Base-by-base conservation (phyloP, 1,140 invertebrate genomes). In the Mercenaria mercenaria region DNA sequence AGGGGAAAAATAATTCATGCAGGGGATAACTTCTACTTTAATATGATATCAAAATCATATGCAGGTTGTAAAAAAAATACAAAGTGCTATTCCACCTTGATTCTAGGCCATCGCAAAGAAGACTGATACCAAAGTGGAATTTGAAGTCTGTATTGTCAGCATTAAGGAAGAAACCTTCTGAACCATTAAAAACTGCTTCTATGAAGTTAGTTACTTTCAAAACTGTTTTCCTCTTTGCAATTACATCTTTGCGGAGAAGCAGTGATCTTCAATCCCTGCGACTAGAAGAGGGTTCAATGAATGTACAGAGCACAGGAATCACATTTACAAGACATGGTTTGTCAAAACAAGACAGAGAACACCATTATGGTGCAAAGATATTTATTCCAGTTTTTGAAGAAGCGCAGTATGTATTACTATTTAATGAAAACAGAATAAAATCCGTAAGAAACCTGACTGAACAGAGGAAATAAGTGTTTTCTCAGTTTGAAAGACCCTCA, bases 61-160 rank as follows among this genome's bases (percentile, higher is more conserved):
- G n/a, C n/a, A n/a, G n/a, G n/a, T n/a, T n/a, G n/a, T n/a, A n/a
- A n/a, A n/a, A n/a, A n/a, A n/a, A n/a, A n/a, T n/a, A n/a, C n/a
- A n/a, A n/a, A n/a, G n/a, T n/a, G n/a, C n/a, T n/a, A n/a, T n/a
- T n/a, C n/a, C n/a, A n/a, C n/a, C n/a, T n/a, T n/a, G n/a, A 79
- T 87, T 13, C 29, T 29, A 50, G 81, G 32, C 85, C 90, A 41
- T 74, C 74, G 43, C 72, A 47, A 13, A 56, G 23, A 11, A 67
- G 41, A 29, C 50, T 88, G n/a, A 11, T 91, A 37, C 86, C 86
- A 32, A 82, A 91, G 39, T 89, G 90, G 87, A 59, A 91, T 81
- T 74, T 89, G 18, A 47, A 23, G 32, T 37, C 43, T 26, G 39
- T 90, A 56, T 41, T 86, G 47, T 29, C 20, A 6, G 18, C 32